Conservation (phyloP, 2,888 invertebrate species). For the Pristionchus japonicus region DNA sequence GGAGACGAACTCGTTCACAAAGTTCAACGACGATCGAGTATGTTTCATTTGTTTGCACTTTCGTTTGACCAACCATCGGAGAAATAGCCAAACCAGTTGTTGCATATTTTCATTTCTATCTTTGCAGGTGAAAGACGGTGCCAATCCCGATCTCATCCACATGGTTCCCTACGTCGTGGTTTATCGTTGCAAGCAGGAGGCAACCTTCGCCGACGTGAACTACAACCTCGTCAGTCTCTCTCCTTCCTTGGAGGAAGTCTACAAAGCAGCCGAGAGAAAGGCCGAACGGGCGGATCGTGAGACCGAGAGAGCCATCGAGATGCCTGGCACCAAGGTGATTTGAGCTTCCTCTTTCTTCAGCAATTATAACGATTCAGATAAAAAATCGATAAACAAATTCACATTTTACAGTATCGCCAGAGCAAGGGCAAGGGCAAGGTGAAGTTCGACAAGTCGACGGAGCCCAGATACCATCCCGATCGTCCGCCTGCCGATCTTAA, state of each 20-base stretch:
- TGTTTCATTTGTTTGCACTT: too few relatives aligned
- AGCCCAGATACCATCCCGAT: conserved; percentile 22
- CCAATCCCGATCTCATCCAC: not conserved
- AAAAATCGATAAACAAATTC: not conserved
- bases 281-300: not conserved
- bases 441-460: not conserved
- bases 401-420: not conserved
- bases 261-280: too few relatives aligned
- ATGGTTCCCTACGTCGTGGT: not conserved
- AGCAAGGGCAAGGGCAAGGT: not conserved
- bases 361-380: too few relatives aligned
- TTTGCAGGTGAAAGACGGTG: not conserved
- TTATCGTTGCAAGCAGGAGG: not conserved
- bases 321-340: not conserved
- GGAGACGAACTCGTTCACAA: not conserved
- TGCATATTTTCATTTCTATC: too few relatives aligned
- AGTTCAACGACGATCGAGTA: not conserved
- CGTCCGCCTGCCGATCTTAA: not conserved
- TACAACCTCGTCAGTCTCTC: not conserved
- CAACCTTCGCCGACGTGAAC: not conserved
- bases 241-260: too few relatives aligned
- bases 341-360: too few relatives aligned
- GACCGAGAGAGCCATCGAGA: not conserved
- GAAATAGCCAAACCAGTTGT: too few relatives aligned
- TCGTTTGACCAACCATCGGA: too few relatives aligned